Conservation (phyloP, 2,888 invertebrate species). For the Pachliopta kotzebuea region DNA sequence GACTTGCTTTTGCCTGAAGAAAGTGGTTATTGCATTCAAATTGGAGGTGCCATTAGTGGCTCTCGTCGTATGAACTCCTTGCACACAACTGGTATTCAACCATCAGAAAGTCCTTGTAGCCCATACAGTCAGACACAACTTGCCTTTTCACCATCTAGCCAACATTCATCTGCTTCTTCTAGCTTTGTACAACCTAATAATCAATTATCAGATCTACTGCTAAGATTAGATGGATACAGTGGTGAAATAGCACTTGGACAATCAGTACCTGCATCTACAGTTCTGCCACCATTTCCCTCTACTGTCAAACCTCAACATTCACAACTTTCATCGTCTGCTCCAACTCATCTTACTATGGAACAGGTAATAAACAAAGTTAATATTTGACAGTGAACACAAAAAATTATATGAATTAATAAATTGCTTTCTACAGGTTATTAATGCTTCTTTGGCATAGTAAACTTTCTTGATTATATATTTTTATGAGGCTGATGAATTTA, state of each 20-base stretch:
- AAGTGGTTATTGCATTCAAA: conserved; percentile 77
- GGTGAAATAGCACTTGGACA: conserved; percentile 82
- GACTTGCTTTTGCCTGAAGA: conserved; percentile 89
- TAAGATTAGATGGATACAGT: conserved; percentile 82
- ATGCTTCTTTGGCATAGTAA: too few relatives aligned
- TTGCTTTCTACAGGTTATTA: too few relatives aligned
- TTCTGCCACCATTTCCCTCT: conserved; percentile 68
- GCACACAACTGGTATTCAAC: conserved; percentile 48
- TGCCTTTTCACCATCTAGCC: conserved; percentile 85
- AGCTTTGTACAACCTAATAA: conserved; percentile 70
- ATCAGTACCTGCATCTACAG: conserved; percentile 82
- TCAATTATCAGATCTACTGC: conserved; percentile 83
- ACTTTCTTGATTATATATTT: too few relatives aligned
- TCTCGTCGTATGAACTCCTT: conserved; percentile 50
- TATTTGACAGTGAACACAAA: neutral
- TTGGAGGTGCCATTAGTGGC: conserved; percentile 73
- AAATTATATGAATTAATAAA: too few relatives aligned
- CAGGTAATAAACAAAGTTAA: conserved; percentile 59
- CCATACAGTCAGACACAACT: conserved; percentile 71
- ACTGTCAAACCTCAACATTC: conserved; percentile 73
- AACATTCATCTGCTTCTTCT: conserved; percentile 80
- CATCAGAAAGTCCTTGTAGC: conserved; percentile 73
- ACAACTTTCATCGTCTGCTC: conserved; percentile 92
- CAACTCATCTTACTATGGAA: conserved; percentile 90
- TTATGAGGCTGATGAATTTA: too few relatives aligned